phyloP scores from a whole-genome alignment of 2,888 invertebrate species.

The Artemia sp. region DNA sequence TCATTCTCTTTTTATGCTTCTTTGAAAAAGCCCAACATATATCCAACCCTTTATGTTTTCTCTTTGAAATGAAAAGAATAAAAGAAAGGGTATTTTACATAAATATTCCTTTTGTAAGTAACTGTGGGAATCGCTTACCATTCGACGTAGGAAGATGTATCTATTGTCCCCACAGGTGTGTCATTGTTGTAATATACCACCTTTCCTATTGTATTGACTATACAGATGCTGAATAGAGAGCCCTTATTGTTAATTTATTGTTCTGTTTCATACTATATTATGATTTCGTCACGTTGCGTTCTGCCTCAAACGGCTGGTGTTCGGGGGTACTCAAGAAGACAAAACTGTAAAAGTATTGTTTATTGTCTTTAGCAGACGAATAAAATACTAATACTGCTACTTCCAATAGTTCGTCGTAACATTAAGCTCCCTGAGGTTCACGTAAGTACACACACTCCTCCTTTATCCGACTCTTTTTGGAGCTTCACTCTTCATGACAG shows the following conservation, averaged over 20 bases:
- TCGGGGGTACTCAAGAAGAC: too few relatives aligned
- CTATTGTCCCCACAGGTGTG: constrained; percentile 15
- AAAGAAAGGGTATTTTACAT: constrained; percentile 11
- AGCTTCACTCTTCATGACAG: too few relatives aligned
- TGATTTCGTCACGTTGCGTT: too few relatives aligned
- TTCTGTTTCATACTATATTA: neutral
- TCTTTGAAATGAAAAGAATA: constrained; percentile 10
- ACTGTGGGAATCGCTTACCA: constrained; percentile 14
- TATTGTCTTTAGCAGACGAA: too few relatives aligned
- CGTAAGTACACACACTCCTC: too few relatives aligned
- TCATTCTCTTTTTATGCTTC: neutral
- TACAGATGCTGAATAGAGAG: constrained; percentile 1
- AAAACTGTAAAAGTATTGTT: too few relatives aligned
- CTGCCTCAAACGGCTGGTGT: too few relatives aligned
- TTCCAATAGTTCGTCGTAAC: too few relatives aligned
- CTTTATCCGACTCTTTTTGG: too few relatives aligned
- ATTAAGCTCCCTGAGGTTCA: too few relatives aligned
- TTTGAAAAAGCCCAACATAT: neutral
- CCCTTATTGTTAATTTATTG: constrained; percentile 13
- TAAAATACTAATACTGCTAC: too few relatives aligned
- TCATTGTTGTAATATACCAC: constrained; percentile 14
- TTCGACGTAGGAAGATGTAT: constrained; percentile 13
- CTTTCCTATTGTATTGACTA: constrained; percentile 4
- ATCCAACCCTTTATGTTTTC: constrained; percentile 4
- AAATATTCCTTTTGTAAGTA: constrained; percentile 12